Conservation (phyloP, 2,888 invertebrate genomes). For the Lycocerus yunnanus region DNA sequence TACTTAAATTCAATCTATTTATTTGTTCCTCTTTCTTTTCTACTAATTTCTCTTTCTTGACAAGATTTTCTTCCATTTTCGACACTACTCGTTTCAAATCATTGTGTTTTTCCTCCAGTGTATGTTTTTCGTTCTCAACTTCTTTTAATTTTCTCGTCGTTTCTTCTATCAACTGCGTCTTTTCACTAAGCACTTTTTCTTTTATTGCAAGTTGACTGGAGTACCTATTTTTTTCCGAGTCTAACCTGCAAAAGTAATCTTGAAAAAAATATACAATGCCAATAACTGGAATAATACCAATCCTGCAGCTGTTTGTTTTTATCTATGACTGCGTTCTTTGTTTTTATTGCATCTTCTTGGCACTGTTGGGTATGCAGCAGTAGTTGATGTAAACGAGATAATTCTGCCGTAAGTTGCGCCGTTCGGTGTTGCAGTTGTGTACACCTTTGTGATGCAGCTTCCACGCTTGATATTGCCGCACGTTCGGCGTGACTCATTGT, state of each 20-base stretch:
- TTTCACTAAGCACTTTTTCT: conserved; percentile 40
- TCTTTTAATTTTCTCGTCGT: conserved; percentile 35
- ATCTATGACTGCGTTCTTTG: conserved; percentile 9
- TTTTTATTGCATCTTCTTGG: conserved; percentile 53
- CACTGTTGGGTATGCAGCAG: conserved; percentile 58
- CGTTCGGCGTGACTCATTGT: conserved; percentile 59
- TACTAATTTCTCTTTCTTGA: conserved; percentile 45
- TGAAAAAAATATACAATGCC: neutral
- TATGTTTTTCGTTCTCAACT: conserved; percentile 32
- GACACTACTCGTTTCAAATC: conserved; percentile 41
- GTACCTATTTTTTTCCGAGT: conserved; percentile 39
- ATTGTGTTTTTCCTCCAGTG: conserved; percentile 41
- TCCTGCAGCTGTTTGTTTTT: conserved; percentile 18
- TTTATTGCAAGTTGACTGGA: conserved; percentile 36
- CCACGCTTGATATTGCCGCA: conserved; percentile 57
- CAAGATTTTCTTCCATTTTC: conserved; percentile 48
- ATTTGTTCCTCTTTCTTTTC: conserved; percentile 46
- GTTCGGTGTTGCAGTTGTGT: conserved; percentile 59
- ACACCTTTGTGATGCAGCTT: conserved; percentile 59
- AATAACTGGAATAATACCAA: conserved; percentile 2
- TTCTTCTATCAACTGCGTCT: conserved; percentile 33
- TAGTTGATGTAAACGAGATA: conserved; percentile 57
- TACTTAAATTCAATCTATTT: conserved; percentile 40
- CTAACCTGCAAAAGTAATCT: conserved; percentile 30
- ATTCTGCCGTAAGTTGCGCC: conserved; percentile 57